A percentile compares a stretch with the other conserved stretches of the same genome.
These are phyloP conservation scores for Tolypeutes matacus DNA, from an alignment of 2,797 vertebrate genomes.

Conservation along the genomic window DNA sequence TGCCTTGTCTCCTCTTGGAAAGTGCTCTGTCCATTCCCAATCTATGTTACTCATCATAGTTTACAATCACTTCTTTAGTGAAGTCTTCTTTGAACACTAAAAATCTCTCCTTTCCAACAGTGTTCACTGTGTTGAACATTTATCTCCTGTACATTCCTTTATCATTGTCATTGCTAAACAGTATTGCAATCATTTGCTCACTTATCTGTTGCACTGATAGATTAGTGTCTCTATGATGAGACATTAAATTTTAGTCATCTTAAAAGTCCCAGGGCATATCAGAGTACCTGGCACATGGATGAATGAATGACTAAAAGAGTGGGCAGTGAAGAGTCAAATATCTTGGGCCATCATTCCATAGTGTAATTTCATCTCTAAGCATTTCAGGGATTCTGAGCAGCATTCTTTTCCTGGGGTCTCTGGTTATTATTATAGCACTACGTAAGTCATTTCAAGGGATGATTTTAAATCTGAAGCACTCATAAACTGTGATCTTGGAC, in stretches of 20 bases:
- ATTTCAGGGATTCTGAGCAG: not conserved
- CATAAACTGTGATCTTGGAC: not conserved
- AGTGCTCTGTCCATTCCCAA: not conserved
- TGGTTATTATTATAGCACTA: not conserved
- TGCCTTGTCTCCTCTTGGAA: not conserved
- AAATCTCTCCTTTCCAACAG: not conserved
- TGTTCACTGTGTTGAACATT: not conserved
- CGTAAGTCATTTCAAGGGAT: not conserved
- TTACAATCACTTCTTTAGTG: not conserved
- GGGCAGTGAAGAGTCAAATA: not conserved
- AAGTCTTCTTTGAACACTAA: slow-evolving; percentile 18
- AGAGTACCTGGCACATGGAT: not conserved
- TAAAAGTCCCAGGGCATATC: not conserved
- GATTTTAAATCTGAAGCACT: slow-evolving; percentile 40
- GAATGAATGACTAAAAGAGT: not conserved
- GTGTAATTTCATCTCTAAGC: not conserved
- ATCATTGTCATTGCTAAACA: not conserved
- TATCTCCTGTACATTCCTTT: not conserved
- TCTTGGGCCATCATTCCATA: not conserved
- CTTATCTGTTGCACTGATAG: not conserved
- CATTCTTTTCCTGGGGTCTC: not conserved
- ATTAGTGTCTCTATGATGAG: not conserved
- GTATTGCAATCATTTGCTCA: not conserved
- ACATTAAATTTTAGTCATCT: not conserved
- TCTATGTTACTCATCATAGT: not conserved